Percentiles rank a stretch among this genome's conserved stretches.
phyloP scores from a whole-genome alignment of 1,140 invertebrate genomes.

The Macrotrachela quadricornifera region DNA sequence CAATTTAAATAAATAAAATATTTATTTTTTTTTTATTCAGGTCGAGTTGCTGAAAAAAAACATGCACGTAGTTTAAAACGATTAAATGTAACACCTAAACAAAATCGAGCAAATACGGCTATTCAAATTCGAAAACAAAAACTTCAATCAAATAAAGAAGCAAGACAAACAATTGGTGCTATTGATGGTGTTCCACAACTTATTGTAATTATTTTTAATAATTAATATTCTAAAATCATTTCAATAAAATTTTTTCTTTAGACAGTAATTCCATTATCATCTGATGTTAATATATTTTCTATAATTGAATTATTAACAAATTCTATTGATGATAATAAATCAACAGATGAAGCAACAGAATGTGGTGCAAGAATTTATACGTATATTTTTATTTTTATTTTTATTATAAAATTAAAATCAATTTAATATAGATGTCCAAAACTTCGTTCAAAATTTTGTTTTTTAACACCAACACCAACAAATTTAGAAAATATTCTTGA shows the following conservation, averaged over 20 bases:
- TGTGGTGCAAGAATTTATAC: background rate
- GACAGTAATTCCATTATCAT: conserved; percentile 4
- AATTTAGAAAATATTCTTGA: background rate
- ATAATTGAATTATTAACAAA: too few relatives aligned
- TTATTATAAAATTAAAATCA: background rate
- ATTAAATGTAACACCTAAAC: background rate
- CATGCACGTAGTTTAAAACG: background rate
- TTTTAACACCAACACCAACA: conserved; percentile 4
- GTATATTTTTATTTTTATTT: background rate
- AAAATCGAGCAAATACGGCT: background rate
- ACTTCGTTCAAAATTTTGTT: conserved; percentile 4
- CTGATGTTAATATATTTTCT: background rate
- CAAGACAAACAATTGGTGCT: conserved; percentile 2
- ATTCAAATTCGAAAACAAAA: conserved; percentile 3
- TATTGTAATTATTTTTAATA: background rate
- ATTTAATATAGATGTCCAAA: background rate
- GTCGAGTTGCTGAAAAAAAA: background rate
- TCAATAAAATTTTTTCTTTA: background rate
- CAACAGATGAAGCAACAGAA: conserved; percentile 4
- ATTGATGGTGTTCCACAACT: conserved; percentile 1
- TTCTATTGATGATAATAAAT: background rate
- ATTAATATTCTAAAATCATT: background rate
- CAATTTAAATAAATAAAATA: background rate
- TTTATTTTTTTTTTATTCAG: too few relatives aligned
- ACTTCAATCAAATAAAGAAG: background rate